Conservation (phyloP, 2,888 invertebrate species). For the Ferrisia virgata region DNA sequence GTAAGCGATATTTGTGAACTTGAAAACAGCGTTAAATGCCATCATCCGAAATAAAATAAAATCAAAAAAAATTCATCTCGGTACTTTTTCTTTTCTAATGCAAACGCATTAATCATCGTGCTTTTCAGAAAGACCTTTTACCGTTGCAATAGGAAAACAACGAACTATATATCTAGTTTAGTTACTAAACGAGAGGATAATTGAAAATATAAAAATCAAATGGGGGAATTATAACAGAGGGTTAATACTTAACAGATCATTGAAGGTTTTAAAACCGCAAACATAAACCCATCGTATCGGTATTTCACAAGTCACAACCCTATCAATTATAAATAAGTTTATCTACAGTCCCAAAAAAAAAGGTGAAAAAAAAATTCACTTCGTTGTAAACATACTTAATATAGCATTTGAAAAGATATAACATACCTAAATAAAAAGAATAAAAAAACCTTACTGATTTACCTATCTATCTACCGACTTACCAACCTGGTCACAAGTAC, state of each 20-base stretch:
- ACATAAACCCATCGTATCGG: neutral
- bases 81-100: neutral
- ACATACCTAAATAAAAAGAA: too few species aligned
- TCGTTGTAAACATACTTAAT: neutral
- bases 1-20: neutral
- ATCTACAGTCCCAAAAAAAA: neutral
- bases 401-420: neutral
- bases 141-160: neutral
- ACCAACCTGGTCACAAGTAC: too few species aligned
- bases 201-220: conserved; percentile 16
- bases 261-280: conserved; percentile 13
- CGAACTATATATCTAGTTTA: too few species aligned
- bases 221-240: neutral
- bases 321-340: neutral
- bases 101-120: conserved; percentile 11
- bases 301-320: neutral
- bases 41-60: neutral
- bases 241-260: conserved; percentile 17
- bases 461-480: too few species aligned
- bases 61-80: neutral
- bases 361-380: neutral
- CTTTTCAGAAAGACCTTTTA: neutral
- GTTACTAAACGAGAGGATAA: conserved; percentile 12
- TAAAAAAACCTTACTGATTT: too few species aligned
- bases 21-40: neutral